phyloP scores from a whole-genome alignment of 2,888 invertebrate genomes.

The Sesia apiformis region DNA sequence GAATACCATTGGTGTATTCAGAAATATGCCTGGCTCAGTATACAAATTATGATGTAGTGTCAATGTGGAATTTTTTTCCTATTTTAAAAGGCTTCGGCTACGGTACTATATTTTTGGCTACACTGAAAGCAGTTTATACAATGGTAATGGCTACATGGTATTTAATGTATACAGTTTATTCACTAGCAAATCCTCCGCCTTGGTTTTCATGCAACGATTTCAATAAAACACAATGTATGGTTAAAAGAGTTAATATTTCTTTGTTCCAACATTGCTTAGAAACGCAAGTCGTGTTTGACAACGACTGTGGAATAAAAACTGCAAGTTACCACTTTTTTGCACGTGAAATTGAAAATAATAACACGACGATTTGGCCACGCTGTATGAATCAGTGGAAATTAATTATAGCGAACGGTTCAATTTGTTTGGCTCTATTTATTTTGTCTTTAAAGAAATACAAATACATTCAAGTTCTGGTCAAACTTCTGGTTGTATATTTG shows the following conservation, averaged over 20 bases:
- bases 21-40: slow-evolving; percentile 59
- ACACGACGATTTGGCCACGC: slow-evolving; percentile 19
- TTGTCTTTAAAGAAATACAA: slow-evolving; percentile 42
- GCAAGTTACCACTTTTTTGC: slow-evolving; percentile 52
- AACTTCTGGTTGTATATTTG: slow-evolving; percentile 30
- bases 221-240: slow-evolving; percentile 42
- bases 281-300: slow-evolving; percentile 39
- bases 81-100: slow-evolving; percentile 46
- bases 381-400: slow-evolving; percentile 42
- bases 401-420: slow-evolving; percentile 20
- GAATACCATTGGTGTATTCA: slow-evolving; percentile 55
- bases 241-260: slow-evolving; percentile 49
- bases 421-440: slow-evolving; percentile 32
- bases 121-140: slow-evolving; percentile 39
- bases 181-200: slow-evolving; percentile 45
- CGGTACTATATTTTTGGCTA: slow-evolving; percentile 34
- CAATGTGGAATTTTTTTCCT: slow-evolving; percentile 56
- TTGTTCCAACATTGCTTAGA: slow-evolving; percentile 58
- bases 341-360: slow-evolving; percentile 42
- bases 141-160: slow-evolving; percentile 48
- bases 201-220: slow-evolving; percentile 53
- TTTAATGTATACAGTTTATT: slow-evolving; percentile 43
- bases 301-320: slow-evolving; percentile 55
- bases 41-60: slow-evolving; percentile 41
- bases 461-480: slow-evolving; percentile 30